These are phyloP conservation scores for Scaptomyza parva DNA, from an alignment of 2,888 invertebrate species.

Conservation along the genomic window DNA sequence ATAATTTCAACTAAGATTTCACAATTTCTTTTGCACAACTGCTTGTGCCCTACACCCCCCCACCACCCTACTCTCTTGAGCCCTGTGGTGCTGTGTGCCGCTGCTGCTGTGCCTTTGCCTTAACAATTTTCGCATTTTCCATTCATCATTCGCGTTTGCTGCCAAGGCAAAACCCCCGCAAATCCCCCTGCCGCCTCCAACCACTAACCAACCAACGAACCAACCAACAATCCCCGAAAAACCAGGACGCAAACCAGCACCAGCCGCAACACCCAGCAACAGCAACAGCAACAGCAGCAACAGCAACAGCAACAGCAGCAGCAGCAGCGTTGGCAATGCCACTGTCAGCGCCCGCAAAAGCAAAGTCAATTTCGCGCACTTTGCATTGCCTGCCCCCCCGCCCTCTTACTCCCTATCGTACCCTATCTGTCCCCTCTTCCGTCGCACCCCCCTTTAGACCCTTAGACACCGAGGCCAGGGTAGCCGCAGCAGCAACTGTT, in stretches of 20 bases:
- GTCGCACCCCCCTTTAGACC: neutral
- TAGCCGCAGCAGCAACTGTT: constrained; percentile 48
- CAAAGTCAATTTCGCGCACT: constrained; percentile 80
- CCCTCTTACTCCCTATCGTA: constrained; percentile 2
- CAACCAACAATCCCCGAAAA: constrained; percentile 19
- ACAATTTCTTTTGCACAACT: constrained; percentile 70
- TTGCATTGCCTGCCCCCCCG: constrained; percentile 77
- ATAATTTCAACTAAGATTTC: constrained; percentile 81
- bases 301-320: neutral
- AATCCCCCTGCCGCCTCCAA: neutral
- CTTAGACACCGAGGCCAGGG: constrained; percentile 1
- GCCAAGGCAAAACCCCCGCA: no score
- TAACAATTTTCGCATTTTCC: constrained; percentile 78
- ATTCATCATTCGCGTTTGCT: constrained; percentile 70
- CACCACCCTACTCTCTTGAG: neutral
- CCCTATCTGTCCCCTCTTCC: neutral
- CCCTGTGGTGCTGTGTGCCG: neutral
- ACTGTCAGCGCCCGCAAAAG: constrained; percentile 80
- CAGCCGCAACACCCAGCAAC: constrained; percentile 1
- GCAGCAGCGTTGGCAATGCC: constrained; percentile 55
- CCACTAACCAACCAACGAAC: neutral
- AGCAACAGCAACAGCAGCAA: neutral
- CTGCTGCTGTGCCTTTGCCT: constrained; percentile 52
- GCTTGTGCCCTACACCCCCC: constrained; percentile 1
- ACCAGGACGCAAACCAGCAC: constrained; percentile 29